Base-by-base conservation (phyloP, 2,888 invertebrate species). In the Megalurothrips usitatus region DNA sequence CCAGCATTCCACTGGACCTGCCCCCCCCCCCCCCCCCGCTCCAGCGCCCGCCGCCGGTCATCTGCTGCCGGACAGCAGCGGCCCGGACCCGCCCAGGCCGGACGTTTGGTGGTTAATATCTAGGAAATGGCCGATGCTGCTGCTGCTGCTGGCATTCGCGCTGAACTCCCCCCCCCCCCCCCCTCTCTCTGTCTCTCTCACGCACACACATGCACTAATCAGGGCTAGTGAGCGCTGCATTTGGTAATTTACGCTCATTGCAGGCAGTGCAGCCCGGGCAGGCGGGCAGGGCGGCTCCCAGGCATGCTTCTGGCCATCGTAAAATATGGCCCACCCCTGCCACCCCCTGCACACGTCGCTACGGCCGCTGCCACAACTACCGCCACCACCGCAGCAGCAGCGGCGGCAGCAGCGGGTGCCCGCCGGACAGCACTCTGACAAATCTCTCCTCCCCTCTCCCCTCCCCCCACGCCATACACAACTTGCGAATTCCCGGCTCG, bases 241-340 rank as follows among this genome's bases (percentile, higher is more conserved):
- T 75, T 75, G 68, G 68, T 75, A 75, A 75, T 75, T 75, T 75
- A 75, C 68, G 68, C 11, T 75, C 68, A 75, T 75, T 75, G 68
- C 68, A 75, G 68, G 68, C 68, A 12, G 23, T 26, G 68, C 68
- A 23, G 68, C 63, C 3, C 23, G 6, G 68, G n/a, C 68, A 52
- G 52, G 14, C 52, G 10, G 52, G 19, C 58, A 58, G 58, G 58
- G 58, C 19, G 12, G 68, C 26, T 17, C 68, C 4, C 26, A 75
- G 68, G 68, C 68, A 75, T 75, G 68, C 68, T 75, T 75, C 68
- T 75, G 68, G 68, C 23, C 68, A 75, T 75, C 68, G 68, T 75
- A 75, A 75, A 75, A 75, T 75, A 75, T 75, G 68, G 68, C 68
- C 68, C 68, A 26, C 23, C 26, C 9, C 68, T 26, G 68, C 23